phyloP scores from a whole-genome alignment of 2,888 invertebrate species.

The Harpalus rufipes region DNA sequence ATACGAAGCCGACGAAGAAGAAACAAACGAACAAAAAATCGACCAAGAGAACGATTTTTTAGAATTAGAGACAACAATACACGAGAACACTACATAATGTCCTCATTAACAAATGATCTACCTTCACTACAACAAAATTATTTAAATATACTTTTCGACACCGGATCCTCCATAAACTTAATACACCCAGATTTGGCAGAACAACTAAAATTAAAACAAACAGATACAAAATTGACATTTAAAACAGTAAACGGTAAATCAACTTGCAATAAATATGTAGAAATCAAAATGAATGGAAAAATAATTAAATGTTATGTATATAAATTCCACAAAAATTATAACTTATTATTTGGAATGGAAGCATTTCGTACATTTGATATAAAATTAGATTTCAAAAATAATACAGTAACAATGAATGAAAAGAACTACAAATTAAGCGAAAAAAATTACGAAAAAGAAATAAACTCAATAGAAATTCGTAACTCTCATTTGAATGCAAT shows the following conservation, averaged over 20 bases:
- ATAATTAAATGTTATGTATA: no score
- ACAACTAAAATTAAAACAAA: slow-evolving; percentile 5
- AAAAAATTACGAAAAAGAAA: neutral
- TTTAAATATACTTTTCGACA: slow-evolving; percentile 20
- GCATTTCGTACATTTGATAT: neutral
- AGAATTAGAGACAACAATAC: neutral
- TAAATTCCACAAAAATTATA: slow-evolving; percentile 43
- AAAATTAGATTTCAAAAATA: neutral
- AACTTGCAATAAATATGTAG: slow-evolving; percentile 3
- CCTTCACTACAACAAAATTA: slow-evolving; percentile 10
- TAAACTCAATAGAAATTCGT: neutral
- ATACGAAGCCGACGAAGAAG: neutral
- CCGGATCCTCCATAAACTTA: slow-evolving; percentile 28
- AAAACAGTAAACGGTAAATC: slow-evolving; percentile 27
- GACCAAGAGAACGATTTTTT: neutral
- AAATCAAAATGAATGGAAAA: neutral
- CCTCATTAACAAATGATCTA: slow-evolving; percentile 6
- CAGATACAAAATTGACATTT: slow-evolving; percentile 16
- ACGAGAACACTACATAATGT: slow-evolving; percentile 21
- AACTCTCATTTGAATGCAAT: neutral
- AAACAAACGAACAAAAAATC: neutral
- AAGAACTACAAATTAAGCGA: neutral
- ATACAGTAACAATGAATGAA: slow-evolving; percentile 1
- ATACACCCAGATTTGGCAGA: slow-evolving; percentile 13
- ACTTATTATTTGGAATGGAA: slow-evolving; percentile 1